Percentiles rank a stretch among this genome's conserved stretches.
phyloP scores from a whole-genome alignment of 2,797 vertebrate genomes.

The Lagodon rhomboides region DNA sequence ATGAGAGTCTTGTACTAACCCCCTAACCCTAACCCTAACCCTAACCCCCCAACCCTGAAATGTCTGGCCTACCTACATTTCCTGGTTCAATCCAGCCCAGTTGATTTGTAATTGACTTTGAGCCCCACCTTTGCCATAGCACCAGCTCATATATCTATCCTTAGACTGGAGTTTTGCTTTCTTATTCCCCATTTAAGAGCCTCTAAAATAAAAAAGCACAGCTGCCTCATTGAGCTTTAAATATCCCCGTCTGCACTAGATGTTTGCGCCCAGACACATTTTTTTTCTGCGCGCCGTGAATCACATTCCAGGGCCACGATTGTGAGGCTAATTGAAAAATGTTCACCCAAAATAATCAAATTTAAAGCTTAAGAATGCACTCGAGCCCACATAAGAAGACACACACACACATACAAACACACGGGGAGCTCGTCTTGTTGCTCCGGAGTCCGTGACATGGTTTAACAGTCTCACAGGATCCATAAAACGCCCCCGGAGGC shows the following conservation, averaged over 20 bases:
- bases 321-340: slow-evolving; percentile 82
- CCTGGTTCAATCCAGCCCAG: too few species aligned
- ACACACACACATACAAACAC: slow-evolving; percentile 39
- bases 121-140: background rate
- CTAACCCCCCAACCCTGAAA: too few species aligned
- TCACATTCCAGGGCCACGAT: slow-evolving; percentile 51
- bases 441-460: slow-evolving; percentile 82
- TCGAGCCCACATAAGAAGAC: slow-evolving; percentile 59
- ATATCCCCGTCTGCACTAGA: slow-evolving; percentile 34
- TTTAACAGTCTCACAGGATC: slow-evolving; percentile 85
- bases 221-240: slow-evolving; percentile 7
- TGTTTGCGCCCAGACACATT: slow-evolving; percentile 28
- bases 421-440: slow-evolving; percentile 70
- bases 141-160: background rate
- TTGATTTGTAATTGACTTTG: too few species aligned
- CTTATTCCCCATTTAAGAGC: background rate
- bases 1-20: too few species aligned
- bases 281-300: slow-evolving; percentile 2
- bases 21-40: too few species aligned
- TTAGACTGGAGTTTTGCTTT: too few species aligned
- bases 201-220: background rate
- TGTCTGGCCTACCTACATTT: too few species aligned
- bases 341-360: slow-evolving; percentile 83
- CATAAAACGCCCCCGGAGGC: slow-evolving; percentile 84
- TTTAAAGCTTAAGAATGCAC: slow-evolving; percentile 83